Evolutionary conservation across 2,797 vertebrate species (phyloP), one percentile per base, ranked within the genome.

Genomic region (Tangara arthus): DNA sequence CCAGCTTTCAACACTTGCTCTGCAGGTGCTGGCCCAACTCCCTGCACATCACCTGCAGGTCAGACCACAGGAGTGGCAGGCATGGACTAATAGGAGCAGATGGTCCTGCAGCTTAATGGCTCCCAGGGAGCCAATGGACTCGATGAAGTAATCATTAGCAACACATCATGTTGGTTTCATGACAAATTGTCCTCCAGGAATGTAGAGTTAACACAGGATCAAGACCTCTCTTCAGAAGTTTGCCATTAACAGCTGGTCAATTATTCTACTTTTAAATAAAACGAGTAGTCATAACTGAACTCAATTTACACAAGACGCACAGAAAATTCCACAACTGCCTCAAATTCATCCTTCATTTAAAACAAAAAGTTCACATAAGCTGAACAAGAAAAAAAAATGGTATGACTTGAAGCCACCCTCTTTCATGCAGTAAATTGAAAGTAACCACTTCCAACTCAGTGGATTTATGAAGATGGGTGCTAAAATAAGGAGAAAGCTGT

Each of bases 171-270:
- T 32, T 63, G 82, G 59, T 86, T 95, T 84, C 85, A 70, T 53
- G 77, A 94, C 85, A 79, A 94, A 91, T 7, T 73, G 82, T 95
- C 89, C 94, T 94, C 77, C 41, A 86, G 76, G 91, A 96, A 76
- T 5, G 52, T 17, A 22, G 79, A 94, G 85, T 60, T 94, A 93
- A 84, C 80, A 30, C 24, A 61, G 91, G 88, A 94, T 90, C 91
- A 82, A 68, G 93, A 92, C 80, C 88, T 89, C 66, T 41, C 63
- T 77, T 91, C 69, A 68, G 28, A 94, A 90, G 66, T 60, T 89
- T 71, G 59, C 59, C 68, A 61, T 77, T 88, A 94, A 82, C 93
- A 96, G 85, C 82, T 91, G 89, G 91, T 53, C 85, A 90, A 56
- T 92, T 93, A 91, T 72, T 82, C 80, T 71, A 55, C 64, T 87